Evolutionary conservation across 2,113 vertebrate genomes (phyloP), one percentile per base, ranked within the genome.

Genomic region (Chaetura pelagica): DNA sequence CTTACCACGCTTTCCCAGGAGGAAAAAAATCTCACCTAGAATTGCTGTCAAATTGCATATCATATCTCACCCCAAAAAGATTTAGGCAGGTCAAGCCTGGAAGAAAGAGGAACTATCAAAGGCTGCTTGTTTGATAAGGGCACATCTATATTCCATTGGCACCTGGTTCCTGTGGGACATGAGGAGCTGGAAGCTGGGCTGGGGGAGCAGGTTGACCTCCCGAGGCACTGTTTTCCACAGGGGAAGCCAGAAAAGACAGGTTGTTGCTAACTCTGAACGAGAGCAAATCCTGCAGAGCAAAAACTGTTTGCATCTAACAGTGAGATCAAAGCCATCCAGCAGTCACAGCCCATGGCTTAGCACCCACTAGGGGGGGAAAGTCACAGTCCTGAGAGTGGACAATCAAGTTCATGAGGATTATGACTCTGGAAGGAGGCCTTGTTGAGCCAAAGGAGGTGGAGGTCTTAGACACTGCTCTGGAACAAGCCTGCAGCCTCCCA

Each of bases 21-120:
- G 94, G 91, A 95, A 95, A 91, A 91, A 96, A 94, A 85, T 96
- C 94, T 94, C 91, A 96, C 91, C 93, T 93, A 63, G 51, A 87
- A 93, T 54, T 88, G 78, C 93, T 97, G 94, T 95, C 96, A 96
- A 95, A 63, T 95, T 10, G 0, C 46, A 95, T 96, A 93, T 94
- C 1, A 1, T 69, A 62, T 94, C 82, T 95, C 72, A 27, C 35
- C 55, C 95, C 72, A 26, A 80, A 92, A 95, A 93, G 84, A 74
- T 44, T 89, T 57, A 68, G 94, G 94, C 93, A 95, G 89, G 83
- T 91, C 93, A 75, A 94, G 91, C 89, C 96, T 51, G 4, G 86
- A 84, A 96, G 93, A 93, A 89, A 90, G 57, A 94, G 35, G 84
- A 96, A 84, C 74, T 87, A 55, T 91, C 91, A 78, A 61, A 84